Evolutionary conservation across 2,797 vertebrate genomes (phyloP).

Genomic region (Peromyscus melanophrys): DNA sequence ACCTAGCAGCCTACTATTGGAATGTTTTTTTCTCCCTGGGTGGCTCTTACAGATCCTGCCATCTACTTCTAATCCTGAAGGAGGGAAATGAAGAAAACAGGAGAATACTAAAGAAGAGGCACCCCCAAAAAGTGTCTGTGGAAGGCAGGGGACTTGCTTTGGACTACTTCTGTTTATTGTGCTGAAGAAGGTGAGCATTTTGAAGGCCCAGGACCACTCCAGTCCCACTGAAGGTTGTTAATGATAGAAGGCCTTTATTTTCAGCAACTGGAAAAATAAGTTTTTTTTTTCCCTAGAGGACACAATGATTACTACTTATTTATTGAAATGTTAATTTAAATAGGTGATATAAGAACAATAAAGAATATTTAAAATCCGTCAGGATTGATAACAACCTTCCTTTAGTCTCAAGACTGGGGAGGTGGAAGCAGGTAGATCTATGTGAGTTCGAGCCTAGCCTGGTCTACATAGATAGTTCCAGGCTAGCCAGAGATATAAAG

Average conservation of each 20-base stretch:
- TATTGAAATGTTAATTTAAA: conserved; percentile 45
- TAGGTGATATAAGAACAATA: conserved; percentile 38
- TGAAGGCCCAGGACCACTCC: background rate
- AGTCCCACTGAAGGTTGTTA: conserved; percentile 8
- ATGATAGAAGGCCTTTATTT: conserved; percentile 62
- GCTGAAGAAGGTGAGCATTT: conserved; percentile 50
- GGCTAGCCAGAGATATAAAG: background rate
- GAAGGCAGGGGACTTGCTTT: conserved; percentile 37
- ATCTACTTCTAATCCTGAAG: conserved; percentile 62
- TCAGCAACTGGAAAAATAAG: conserved; percentile 42
- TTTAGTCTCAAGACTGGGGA: background rate
- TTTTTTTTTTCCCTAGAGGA: conserved; percentile 44
- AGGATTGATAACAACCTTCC: background rate
- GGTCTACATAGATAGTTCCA: background rate
- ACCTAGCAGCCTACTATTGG: conserved; percentile 36
- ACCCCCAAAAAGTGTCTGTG: conserved; percentile 47
- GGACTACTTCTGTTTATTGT: conserved; percentile 46
- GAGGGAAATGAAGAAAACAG: conserved; percentile 12
- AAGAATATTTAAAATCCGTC: conserved; percentile 27
- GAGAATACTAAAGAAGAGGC: conserved; percentile 26
- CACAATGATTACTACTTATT: conserved; percentile 31
- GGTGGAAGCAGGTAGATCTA: background rate
- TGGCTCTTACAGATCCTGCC: conserved; percentile 30
- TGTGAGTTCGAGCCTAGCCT: background rate
- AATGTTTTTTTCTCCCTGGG: background rate